These are phyloP conservation scores for Zapus hudsonius DNA, from an alignment of 2,113 vertebrate genomes.

Conservation along the genomic window DNA sequence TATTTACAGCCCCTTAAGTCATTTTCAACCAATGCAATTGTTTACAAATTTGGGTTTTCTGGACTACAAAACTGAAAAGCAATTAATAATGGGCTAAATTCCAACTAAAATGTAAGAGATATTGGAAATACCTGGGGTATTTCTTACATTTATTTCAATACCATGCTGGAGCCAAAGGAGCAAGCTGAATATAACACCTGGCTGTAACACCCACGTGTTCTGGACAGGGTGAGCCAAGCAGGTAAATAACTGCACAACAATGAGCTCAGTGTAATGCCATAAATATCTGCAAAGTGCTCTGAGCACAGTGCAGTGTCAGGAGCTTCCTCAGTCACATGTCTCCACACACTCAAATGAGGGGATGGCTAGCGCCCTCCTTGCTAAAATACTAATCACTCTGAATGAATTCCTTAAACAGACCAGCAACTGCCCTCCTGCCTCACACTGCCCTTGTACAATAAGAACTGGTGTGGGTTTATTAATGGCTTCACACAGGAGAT, in stretches of 20 bases:
- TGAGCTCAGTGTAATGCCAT: background rate
- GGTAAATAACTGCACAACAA: background rate
- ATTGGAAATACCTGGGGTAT: background rate
- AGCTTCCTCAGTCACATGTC: background rate
- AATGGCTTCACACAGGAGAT: background rate
- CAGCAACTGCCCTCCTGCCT: background rate
- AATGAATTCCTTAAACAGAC: background rate
- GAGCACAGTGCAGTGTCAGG: background rate
- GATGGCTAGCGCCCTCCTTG: background rate
- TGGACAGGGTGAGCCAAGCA: too few species aligned
- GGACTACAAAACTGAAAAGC: background rate
- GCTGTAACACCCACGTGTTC: background rate
- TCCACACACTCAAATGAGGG: background rate
- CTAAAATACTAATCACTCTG: background rate
- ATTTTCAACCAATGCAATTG: background rate
- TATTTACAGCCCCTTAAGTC: background rate
- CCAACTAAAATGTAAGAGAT: background rate
- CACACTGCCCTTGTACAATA: background rate
- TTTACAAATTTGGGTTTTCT: background rate
- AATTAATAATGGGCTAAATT: background rate
- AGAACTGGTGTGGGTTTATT: background rate
- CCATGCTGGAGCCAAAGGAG: background rate
- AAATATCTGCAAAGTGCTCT: background rate
- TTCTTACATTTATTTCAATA: background rate
- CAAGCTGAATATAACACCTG: background rate